These are phyloP conservation scores for Machaerirhynchus nigripectus DNA, from an alignment of 2,113 vertebrate genomes.

Conservation along the genomic window DNA sequence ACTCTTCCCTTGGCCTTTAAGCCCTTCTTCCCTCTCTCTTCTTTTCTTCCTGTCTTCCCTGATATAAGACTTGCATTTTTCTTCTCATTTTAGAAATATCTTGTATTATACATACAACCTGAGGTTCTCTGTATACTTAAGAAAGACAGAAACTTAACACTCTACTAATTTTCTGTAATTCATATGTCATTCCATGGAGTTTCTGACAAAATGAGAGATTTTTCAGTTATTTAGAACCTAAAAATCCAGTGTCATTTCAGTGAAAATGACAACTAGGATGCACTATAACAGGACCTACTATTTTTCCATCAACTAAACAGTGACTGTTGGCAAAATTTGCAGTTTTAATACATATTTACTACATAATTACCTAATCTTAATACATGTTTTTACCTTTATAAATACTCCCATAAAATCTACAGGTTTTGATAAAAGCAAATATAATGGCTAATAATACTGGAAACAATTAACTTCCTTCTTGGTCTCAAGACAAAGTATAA, in stretches of 20 bases:
- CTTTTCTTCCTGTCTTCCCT: neutral
- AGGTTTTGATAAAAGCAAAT: neutral
- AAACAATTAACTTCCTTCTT: neutral
- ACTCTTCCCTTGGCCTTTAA: neutral
- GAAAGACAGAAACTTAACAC: neutral
- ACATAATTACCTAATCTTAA: neutral
- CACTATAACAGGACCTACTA: neutral
- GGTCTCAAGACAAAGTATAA: neutral
- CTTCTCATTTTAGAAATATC: neutral
- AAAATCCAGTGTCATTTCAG: neutral
- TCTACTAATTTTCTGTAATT: neutral
- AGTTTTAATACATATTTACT: neutral
- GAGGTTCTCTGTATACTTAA: neutral
- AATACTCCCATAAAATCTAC: neutral
- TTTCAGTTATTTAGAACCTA: neutral
- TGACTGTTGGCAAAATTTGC: neutral
- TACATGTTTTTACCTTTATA: neutral
- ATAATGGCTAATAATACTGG: neutral
- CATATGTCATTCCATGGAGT: neutral
- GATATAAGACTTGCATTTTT: neutral
- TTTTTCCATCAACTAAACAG: neutral
- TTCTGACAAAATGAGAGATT: neutral
- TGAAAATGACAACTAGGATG: neutral
- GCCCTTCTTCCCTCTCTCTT: neutral
- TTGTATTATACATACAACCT: neutral